Conservation (phyloP, 2,113 vertebrate genomes). For the Lathamus discolor region DNA sequence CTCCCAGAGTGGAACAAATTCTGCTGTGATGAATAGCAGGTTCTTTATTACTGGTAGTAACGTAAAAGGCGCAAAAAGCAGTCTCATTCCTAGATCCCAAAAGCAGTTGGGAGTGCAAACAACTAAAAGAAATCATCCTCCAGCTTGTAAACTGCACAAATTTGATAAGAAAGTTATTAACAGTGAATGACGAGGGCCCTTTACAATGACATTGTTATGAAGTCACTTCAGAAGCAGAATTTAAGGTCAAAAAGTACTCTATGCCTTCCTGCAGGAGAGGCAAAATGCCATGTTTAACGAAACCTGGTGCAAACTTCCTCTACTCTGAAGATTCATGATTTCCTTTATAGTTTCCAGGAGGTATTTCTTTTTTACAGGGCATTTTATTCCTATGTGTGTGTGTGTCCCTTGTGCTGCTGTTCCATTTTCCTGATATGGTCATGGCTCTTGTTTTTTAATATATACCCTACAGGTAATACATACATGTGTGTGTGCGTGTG, state of each 20-base stretch:
- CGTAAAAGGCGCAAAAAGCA: conserved; percentile 15
- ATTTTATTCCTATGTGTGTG: neutral
- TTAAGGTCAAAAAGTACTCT: conserved; percentile 19
- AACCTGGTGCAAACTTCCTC: conserved; percentile 6
- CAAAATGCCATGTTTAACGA: conserved; percentile 29
- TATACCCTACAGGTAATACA: neutral
- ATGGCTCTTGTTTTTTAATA: neutral
- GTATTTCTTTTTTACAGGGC: neutral
- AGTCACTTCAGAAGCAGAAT: conserved; percentile 2
- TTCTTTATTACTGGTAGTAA: neutral
- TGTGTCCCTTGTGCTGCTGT: neutral
- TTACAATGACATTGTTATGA: neutral
- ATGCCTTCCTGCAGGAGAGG: neutral
- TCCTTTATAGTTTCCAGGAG: neutral
- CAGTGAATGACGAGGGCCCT: neutral
- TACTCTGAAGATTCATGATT: neutral
- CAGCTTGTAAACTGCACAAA: conserved; percentile 21
- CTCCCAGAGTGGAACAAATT: neutral
- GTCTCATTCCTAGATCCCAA: neutral
- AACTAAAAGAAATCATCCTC: neutral
- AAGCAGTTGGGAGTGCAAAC: neutral
- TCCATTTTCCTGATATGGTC: neutral
- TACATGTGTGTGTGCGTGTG: accelerated
- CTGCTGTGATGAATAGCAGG: neutral
- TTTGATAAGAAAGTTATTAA: conserved; percentile 48